Percentiles rank a stretch among this genome's conserved stretches.
Conservation (phyloP, 2,113 vertebrate genomes). For the Sinocyclocheilus anshuiensis region DNA sequence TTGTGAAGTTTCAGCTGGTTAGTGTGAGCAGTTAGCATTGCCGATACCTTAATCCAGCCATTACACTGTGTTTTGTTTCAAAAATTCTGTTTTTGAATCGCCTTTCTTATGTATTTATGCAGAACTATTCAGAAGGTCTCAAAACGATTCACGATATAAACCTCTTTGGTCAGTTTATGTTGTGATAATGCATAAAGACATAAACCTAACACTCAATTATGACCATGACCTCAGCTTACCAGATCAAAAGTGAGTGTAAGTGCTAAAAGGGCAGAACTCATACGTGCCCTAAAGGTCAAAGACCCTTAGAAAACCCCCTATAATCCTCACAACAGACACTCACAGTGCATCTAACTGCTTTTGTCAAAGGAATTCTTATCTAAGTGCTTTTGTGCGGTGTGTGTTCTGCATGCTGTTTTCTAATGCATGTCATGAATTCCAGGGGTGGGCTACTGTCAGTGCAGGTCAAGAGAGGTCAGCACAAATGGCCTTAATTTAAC, state of each 20-base stretch:
- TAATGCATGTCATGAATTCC: constrained; percentile 65
- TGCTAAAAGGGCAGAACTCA: constrained; percentile 34
- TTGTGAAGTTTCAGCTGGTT: no score
- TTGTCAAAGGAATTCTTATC: constrained; percentile 26
- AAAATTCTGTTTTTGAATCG: no score
- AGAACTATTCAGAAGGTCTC: not conserved
- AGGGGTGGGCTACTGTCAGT: constrained; percentile 49
- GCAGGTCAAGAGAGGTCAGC: constrained; percentile 56
- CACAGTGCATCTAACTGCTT: constrained; percentile 20
- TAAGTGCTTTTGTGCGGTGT: constrained; percentile 63
- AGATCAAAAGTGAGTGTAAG: constrained; percentile 25
- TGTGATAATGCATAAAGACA: not conserved
- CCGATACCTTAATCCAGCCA: no score
- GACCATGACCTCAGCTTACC: constrained; percentile 1
- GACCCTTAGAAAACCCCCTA: constrained; percentile 38
- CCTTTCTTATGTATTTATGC: no score
- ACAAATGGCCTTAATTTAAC: constrained; percentile 66
- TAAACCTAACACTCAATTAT: not conserved
- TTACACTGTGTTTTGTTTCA: no score
- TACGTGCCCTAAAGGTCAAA: constrained; percentile 52
- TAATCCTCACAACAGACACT: constrained; percentile 9
- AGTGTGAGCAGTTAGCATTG: no score
- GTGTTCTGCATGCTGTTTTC: constrained; percentile 61
- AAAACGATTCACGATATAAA: not conserved
- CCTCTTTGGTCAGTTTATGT: not conserved